Base-by-base conservation (phyloP, 1,140 invertebrate species). In the Anastrepha ludens region DNA sequence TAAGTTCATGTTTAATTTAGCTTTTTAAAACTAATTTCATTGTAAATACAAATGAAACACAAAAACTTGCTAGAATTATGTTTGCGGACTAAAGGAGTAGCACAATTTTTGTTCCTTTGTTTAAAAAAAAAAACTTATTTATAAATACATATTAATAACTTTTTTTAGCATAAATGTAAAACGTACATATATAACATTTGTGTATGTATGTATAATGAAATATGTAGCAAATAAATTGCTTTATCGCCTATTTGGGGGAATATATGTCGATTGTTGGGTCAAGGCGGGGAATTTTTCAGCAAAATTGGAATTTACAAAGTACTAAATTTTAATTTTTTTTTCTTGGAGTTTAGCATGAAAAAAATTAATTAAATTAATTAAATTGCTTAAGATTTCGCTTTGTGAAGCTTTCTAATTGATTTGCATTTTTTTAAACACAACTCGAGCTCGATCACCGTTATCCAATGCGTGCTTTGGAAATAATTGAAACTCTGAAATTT, bases 111-210 rank as follows among this genome's bases (percentile, higher is more conserved):
- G 39, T 65, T 65, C 29, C 17, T 20, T 65, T 74, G 67, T 41
- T 17, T n/a, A n/a, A n/a, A 62, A 62, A 62, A 62, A 62, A 5
- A 62, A 62, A 62, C 60, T 17, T 47, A 17, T 74, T 44, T 17
- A 5, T n/a, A 41, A 44, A 74, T 74, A 47, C 44, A 41, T 47
- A 74, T 44, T 15, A 11, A n/a, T 41, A 74, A 47, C 2, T 44
- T 74, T 44, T 74, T 74, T 74, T 39, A 74, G 41, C 5, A 74
- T 74, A 0, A 74, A 74, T 74, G 67, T 44, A 41, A 74, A 74
- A 15, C 67, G 44, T 74, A 44, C 9, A 44, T 44, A 13, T 67
- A 67, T 39, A 39, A 65, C 5, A 9, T 55, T 55, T 29, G 44
- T 74, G 67, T 74, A 7, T 0, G 2, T 67, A 74, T 44, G 41